These are phyloP conservation scores for Steinernema feltiae DNA, from an alignment of 1,140 invertebrate species.

Conservation along the genomic window DNA sequence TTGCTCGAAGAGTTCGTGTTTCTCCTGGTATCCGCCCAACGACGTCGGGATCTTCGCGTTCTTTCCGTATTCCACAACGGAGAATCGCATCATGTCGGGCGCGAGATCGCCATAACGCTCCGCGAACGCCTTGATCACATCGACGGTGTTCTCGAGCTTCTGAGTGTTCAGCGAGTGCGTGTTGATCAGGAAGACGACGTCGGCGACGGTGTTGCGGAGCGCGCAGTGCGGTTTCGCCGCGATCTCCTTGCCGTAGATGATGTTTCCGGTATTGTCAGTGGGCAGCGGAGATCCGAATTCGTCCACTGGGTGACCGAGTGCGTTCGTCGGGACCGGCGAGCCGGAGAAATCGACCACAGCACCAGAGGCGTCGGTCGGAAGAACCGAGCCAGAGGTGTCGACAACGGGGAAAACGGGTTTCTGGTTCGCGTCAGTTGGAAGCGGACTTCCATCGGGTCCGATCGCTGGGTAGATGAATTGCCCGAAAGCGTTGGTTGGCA, in stretches of 20 bases:
- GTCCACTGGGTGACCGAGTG: slow-evolving; percentile 4
- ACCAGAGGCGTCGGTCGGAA: not conserved
- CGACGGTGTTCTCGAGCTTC: not conserved
- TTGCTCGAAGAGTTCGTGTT: slow-evolving; percentile 22
- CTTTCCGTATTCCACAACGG: slow-evolving; percentile 40
- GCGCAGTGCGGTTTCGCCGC: not conserved
- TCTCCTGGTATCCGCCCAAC: slow-evolving; percentile 49
- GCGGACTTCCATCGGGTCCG: not conserved
- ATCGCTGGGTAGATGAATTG: not conserved
- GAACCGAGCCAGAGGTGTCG: not conserved
- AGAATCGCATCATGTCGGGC: slow-evolving; percentile 41
- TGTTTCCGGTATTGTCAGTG: slow-evolving; percentile 16
- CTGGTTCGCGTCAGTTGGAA: not conserved
- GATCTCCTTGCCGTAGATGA: not conserved
- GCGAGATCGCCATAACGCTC: slow-evolving; percentile 25
- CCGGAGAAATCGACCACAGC: not conserved
- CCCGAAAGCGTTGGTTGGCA: not conserved
- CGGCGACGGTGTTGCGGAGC: not conserved
- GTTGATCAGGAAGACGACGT: slow-evolving; percentile 5
- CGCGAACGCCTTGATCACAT: not conserved
- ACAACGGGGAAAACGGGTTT: not conserved
- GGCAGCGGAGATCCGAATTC: not conserved
- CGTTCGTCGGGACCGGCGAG: slow-evolving; percentile 16
- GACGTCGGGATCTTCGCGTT: slow-evolving; percentile 42
- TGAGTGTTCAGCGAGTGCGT: not conserved